Base-by-base conservation (phyloP, 2,113 vertebrate genomes). In the Anguilla japonica region DNA sequence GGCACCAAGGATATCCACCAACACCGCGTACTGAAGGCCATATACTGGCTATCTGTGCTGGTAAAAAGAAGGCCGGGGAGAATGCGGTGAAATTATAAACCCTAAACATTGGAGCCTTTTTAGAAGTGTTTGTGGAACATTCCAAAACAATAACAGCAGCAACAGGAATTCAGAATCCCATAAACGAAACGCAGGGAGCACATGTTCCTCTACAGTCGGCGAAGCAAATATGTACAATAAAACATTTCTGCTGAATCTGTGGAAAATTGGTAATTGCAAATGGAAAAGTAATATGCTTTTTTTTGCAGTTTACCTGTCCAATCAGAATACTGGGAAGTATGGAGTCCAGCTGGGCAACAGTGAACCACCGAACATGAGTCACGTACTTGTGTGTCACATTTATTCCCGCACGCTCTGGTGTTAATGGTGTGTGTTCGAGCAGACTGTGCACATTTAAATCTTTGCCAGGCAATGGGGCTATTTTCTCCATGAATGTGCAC, bases 191-290 rank as follows among this genome's bases (percentile, higher is more conserved):
- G 93, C 91, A 86, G 87, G 90, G 89, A 71, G 81, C 91, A 88
- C 92, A 92, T 91, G 91, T 92, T 91, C 90, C 13, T 93, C 90
- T 34, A 11, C 87, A 90, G 90, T 89, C 90, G 91, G 87, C 90
- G 90, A 92, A 86, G 91, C 87, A 89, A 89, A 94, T 92, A 92
- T 87, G 90, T 91, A 88, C 93, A 81, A 92, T 95, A 93, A 95
- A 95, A 93, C 88, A 50, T 89, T 94, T 93, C 90, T 93, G 94
- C 94, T 94, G 93, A 94, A 94, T 90, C 87, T 89, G 92, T 94
- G 94, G 94, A 95, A 95, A 94, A 89, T 75, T 13, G 8, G 20
- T 75, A 29, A 84, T 86, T 87, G 88, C 2, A 29, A 89, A 88
- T 84, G 60, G 60, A 85, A 83, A 87, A 88, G 88, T 87, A 92